Evolutionary conservation across 92 coral and sea anemone species (phyloP).

Genomic region (Phenganax stokvisi): DNA sequence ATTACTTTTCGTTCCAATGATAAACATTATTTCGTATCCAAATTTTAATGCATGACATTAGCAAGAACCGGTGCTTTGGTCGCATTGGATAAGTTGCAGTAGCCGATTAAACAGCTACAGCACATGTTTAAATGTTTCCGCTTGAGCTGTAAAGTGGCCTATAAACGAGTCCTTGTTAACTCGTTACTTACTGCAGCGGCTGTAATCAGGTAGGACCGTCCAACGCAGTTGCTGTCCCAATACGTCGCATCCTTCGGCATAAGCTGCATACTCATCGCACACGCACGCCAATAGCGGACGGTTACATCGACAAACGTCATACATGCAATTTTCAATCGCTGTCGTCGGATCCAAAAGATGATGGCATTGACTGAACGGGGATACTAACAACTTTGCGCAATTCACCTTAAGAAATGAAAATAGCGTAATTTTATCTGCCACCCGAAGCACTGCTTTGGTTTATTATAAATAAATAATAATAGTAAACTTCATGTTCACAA

Average conservation of each 20-base stretch:
- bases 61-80: neutral
- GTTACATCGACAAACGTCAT: slow-evolving; percentile 13
- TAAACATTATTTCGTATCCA: neutral
- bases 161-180: neutral
- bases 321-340: neutral
- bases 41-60: neutral
- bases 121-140: too few relatives aligned
- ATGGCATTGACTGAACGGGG: neutral
- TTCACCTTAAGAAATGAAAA: too few relatives aligned
- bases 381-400: too few relatives aligned
- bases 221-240: neutral
- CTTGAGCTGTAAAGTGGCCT: too few relatives aligned
- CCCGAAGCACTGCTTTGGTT: too few relatives aligned
- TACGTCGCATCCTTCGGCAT: neutral
- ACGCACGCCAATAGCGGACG: neutral
- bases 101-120: too few relatives aligned
- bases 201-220: neutral
- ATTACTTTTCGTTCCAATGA: neutral
- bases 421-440: too few relatives aligned
- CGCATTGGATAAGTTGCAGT: neutral
- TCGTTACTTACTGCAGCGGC: neutral
- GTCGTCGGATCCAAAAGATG: neutral
- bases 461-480: too few relatives aligned
- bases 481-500: too few relatives aligned
- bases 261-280: slow-evolving; percentile 19